A percentile compares a stretch with the other conserved stretches of the same genome.
phyloP scores from a whole-genome alignment of 2,797 vertebrate species.

The Saguinus oedipus region DNA sequence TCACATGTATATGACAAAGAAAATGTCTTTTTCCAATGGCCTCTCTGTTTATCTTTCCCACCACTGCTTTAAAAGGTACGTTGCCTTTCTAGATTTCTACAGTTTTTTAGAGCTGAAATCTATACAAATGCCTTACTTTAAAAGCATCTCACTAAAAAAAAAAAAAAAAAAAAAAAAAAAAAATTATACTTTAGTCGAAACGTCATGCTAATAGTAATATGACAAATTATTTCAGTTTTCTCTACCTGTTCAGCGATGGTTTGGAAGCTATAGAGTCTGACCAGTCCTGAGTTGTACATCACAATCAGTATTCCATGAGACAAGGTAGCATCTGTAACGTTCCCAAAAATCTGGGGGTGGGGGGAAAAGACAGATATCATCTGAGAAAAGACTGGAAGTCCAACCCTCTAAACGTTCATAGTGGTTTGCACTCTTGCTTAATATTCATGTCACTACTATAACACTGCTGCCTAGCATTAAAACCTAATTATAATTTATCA shows the following conservation, averaged over 20 bases:
- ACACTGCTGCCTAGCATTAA: background rate
- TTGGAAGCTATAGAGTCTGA: constrained; percentile 95
- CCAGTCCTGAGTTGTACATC: constrained; percentile 91
- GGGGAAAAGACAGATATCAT: constrained; percentile 67
- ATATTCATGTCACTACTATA: background rate
- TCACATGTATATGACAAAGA: constrained; percentile 55
- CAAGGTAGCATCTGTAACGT: constrained; percentile 91
- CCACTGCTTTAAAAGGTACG: constrained; percentile 35
- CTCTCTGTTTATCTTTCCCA: constrained; percentile 49
- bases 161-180: constrained; percentile 19
- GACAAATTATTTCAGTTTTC: constrained; percentile 33
- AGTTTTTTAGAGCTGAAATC: constrained; percentile 39
- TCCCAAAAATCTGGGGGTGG: constrained; percentile 92
- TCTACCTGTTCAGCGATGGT: constrained; percentile 91
- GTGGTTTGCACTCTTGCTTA: constrained; percentile 15
- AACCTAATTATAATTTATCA: constrained; percentile 45
- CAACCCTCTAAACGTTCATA: constrained; percentile 46
- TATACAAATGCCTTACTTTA: background rate
- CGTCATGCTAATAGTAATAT: constrained; percentile 11
- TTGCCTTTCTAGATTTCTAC: constrained; percentile 35
- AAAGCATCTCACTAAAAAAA: constrained; percentile 48
- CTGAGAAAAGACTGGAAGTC: constrained; percentile 71
- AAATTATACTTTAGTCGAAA: background rate
- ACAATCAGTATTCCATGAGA: constrained; percentile 94
- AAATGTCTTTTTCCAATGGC: constrained; percentile 45